Percentiles rank a stretch among this genome's conserved stretches.
phyloP scores from a whole-genome alignment of 2,113 vertebrate genomes.

The Lanius collurio region DNA sequence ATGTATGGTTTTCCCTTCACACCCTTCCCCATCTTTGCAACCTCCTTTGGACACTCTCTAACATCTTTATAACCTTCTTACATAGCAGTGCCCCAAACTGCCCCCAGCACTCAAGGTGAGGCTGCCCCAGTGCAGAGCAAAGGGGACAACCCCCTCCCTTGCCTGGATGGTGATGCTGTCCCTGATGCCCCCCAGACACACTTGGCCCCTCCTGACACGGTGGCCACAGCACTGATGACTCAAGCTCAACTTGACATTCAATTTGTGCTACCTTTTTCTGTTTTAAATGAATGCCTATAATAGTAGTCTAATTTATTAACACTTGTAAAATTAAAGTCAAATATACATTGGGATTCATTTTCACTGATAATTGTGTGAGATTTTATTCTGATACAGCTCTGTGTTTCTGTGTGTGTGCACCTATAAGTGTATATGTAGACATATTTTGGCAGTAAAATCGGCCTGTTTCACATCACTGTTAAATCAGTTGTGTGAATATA shows the following conservation, averaged over 20 bases:
- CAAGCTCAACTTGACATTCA: not conserved
- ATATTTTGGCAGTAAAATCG: not conserved
- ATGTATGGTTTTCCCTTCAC: not conserved
- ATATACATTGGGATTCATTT: not conserved
- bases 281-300: not conserved
- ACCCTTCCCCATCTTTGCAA: not conserved
- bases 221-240: not conserved
- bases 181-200: rapidly evolving
- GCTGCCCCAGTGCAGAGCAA: not conserved
- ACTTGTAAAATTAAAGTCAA: not conserved
- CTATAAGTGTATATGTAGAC: not conserved
- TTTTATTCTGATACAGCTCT: not conserved
- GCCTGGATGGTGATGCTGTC: rapidly evolving
- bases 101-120: rapidly evolving
- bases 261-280: not conserved
- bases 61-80: not conserved
- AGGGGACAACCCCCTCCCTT: not conserved
- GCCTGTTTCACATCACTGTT: not conserved
- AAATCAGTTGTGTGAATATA: not conserved
- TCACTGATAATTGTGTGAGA: not conserved
- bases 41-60: not conserved
- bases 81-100: not conserved
- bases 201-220: not conserved
- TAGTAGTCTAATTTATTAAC: not conserved
- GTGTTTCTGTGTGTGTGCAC: rapidly evolving